phyloP scores from a whole-genome alignment of 2,888 invertebrate species.

The Volucella zonaria region DNA sequence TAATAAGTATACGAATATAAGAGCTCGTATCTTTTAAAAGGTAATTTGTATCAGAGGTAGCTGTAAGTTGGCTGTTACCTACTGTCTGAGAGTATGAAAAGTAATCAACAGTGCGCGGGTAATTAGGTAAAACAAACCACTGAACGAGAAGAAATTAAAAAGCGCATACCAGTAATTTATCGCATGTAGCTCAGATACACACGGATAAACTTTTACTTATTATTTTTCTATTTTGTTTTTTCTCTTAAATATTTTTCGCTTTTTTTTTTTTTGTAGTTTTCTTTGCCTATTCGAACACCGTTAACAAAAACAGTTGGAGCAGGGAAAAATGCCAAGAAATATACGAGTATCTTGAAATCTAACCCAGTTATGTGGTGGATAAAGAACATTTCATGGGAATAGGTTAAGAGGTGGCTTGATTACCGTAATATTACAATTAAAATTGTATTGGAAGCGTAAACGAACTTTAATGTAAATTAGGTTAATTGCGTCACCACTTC shows the following conservation, averaged over 20 bases:
- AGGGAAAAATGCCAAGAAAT: neutral
- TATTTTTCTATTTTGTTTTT: neutral
- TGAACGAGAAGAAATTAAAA: slow-evolving; percentile 50
- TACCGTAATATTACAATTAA: no score
- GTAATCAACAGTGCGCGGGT: slow-evolving; percentile 57
- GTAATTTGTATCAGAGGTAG: slow-evolving; percentile 12
- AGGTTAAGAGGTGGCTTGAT: no score
- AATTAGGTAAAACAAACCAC: slow-evolving; percentile 60
- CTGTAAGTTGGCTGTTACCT: neutral
- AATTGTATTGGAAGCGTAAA: no score
- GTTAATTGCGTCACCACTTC: no score
- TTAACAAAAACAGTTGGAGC: neutral
- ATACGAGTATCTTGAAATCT: slow-evolving; percentile 18
- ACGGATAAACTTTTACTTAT: slow-evolving; percentile 50
- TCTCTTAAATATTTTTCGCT: neutral
- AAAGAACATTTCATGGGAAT: neutral
- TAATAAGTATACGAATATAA: neutral
- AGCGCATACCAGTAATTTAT: slow-evolving; percentile 40
- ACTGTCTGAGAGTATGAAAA: slow-evolving; percentile 9
- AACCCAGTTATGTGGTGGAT: slow-evolving; percentile 6
- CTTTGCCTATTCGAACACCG: no score
- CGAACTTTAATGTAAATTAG: no score
- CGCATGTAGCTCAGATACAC: slow-evolving; percentile 54
- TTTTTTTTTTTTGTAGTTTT: no score
- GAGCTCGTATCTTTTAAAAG: neutral